These are phyloP conservation scores for Anthrax anthrax DNA, from an alignment of 2,888 invertebrate genomes.

Conservation along the genomic window DNA sequence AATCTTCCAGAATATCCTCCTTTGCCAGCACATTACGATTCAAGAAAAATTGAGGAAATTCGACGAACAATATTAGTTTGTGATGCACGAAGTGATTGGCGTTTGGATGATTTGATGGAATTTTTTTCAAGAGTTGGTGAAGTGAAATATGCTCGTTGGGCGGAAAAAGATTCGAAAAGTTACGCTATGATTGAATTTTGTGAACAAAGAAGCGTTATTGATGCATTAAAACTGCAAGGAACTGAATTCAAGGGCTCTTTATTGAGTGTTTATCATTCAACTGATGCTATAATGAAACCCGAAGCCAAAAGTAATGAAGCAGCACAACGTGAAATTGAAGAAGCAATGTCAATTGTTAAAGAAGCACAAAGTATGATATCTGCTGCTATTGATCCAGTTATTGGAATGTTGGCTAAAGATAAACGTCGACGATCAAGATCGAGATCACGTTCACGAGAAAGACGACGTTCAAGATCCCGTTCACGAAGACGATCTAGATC, in stretches of 20 bases:
- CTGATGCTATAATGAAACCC: conserved; percentile 80
- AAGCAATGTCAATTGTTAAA: conserved; percentile 92
- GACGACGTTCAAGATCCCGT: conserved; percentile 42
- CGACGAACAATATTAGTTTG: conserved; percentile 79
- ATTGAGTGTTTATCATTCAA: conserved; percentile 71
- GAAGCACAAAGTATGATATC: conserved; percentile 92
- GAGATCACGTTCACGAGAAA: conserved; percentile 26
- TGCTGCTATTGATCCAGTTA: conserved; percentile 84
- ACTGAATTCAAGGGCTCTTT: conserved; percentile 55
- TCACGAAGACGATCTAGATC: conserved; percentile 46
- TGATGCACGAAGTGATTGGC: conserved; percentile 56
- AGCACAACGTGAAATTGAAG: conserved; percentile 89
- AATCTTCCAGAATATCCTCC: conserved; percentile 85
- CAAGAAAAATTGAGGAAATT: conserved; percentile 87
- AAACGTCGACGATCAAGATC: conserved; percentile 47
- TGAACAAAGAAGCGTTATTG: conserved; percentile 76
- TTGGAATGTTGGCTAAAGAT: conserved; percentile 73
- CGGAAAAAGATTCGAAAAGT: conserved; percentile 62
- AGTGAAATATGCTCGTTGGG: conserved; percentile 87
- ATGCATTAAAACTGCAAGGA: conserved; percentile 76
- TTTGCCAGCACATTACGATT: conserved; percentile 73
- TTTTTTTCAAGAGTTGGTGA: conserved; percentile 80
- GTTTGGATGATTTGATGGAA: conserved; percentile 74
- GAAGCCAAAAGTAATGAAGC: conserved; percentile 92
- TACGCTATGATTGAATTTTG: conserved; percentile 88